Percentiles rank a stretch among this genome's conserved stretches.
Evolutionary conservation across 1,140 invertebrate genomes (phyloP).

Genomic region (Heliothis virescens): DNA sequence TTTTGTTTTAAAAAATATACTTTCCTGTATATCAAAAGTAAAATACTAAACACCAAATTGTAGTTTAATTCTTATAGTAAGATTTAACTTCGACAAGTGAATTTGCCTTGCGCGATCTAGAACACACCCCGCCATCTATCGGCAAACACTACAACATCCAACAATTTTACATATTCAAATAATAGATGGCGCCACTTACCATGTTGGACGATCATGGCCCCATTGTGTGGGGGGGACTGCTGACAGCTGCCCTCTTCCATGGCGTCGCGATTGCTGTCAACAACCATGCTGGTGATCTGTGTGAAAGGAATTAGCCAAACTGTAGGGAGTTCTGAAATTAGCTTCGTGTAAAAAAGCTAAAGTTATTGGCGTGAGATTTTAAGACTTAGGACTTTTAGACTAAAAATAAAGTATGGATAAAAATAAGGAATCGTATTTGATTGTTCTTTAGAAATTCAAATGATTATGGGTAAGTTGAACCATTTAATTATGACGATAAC

Average conservation of each 20-base stretch:
- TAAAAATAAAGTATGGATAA: too few relatives aligned
- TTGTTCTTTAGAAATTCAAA: too few relatives aligned
- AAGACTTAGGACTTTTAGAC: too few relatives aligned
- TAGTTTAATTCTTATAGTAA: too few relatives aligned
- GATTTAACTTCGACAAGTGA: too few relatives aligned
- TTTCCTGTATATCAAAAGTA: too few relatives aligned
- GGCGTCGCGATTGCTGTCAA: conserved; percentile 67
- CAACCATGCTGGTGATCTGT: conserved; percentile 78
- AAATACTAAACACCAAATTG: too few relatives aligned
- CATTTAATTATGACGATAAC: too few relatives aligned
- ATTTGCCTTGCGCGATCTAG: background rate
- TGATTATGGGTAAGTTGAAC: too few relatives aligned
- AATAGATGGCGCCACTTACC: conserved; percentile 64
- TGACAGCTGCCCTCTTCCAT: conserved; percentile 75
- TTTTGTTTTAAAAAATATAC: too few relatives aligned
- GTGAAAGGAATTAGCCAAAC: background rate
- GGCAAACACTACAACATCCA: background rate
- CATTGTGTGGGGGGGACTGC: conserved; percentile 68
- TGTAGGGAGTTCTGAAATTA: background rate
- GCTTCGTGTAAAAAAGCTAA: background rate
- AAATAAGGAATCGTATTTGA: too few relatives aligned
- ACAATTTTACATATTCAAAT: background rate
- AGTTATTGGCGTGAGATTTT: too few relatives aligned
- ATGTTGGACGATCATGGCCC: conserved; percentile 69
- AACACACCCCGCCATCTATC: conserved; percentile 10